Percentiles rank a stretch among this genome's conserved stretches.
These are phyloP conservation scores for Cosmopolites sordidus DNA, from an alignment of 2,888 invertebrate genomes.

Conservation along the genomic window DNA sequence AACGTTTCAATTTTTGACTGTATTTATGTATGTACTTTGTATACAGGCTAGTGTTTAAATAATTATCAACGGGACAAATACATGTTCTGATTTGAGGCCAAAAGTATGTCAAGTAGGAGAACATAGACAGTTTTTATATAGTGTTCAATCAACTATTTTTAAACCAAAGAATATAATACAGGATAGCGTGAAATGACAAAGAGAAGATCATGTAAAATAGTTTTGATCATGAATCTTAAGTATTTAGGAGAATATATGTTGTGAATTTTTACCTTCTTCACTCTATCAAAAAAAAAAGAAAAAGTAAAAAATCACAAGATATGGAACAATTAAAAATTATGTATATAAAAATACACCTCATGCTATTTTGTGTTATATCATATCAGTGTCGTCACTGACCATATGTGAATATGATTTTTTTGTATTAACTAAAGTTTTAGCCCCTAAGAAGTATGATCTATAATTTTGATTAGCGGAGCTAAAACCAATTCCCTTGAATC, in stretches of 20 bases:
- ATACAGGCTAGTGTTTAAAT: slow-evolving; percentile 11
- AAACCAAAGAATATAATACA: slow-evolving; percentile 44
- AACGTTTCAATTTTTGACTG: slow-evolving; percentile 4
- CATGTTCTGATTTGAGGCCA: neutral
- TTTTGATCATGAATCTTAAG: neutral
- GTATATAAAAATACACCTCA: slow-evolving; percentile 23
- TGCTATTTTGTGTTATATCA: slow-evolving; percentile 39
- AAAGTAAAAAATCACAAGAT: no score
- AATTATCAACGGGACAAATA: neutral
- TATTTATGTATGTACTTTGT: slow-evolving; percentile 19
- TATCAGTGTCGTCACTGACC: slow-evolving; percentile 30
- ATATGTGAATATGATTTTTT: slow-evolving; percentile 11
- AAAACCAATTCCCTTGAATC: no score
- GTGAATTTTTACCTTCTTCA: no score
- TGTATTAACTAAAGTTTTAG: neutral
- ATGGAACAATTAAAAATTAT: slow-evolving; percentile 4
- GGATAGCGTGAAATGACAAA: slow-evolving; percentile 32
- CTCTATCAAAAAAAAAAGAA: no score
- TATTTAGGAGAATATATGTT: no score
- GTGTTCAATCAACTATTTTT: slow-evolving; percentile 43
- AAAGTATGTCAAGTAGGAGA: slow-evolving; percentile 1
- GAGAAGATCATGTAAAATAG: slow-evolving; percentile 20
- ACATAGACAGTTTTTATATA: slow-evolving; percentile 36
- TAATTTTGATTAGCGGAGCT: no score
- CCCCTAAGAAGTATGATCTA: no score